Conservation (phyloP, 2,113 vertebrate species). For the Marcusenius ussheri region DNA sequence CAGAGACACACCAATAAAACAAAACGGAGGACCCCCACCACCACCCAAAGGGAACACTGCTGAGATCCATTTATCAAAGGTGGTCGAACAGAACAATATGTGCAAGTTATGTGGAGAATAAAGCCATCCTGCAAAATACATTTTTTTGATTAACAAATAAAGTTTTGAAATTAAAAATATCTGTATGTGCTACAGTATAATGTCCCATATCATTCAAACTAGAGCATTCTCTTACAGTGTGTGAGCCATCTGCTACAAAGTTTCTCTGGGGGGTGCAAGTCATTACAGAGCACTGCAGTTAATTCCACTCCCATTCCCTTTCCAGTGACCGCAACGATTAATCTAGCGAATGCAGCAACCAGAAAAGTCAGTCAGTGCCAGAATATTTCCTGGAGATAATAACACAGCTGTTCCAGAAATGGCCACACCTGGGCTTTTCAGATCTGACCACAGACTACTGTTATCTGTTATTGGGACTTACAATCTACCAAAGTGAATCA, state of each 20-base stretch:
- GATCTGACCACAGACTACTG: not conserved
- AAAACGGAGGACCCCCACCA: not conserved
- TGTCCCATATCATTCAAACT: not conserved
- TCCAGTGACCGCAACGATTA: not conserved
- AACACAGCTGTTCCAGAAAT: slow-evolving; percentile 1
- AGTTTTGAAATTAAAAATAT: not conserved
- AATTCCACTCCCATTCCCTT: not conserved
- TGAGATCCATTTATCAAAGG: not conserved
- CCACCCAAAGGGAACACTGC: not conserved
- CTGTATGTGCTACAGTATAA: not conserved
- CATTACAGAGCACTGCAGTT: not conserved
- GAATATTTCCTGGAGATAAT: slow-evolving; percentile 4
- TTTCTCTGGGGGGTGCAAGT: not conserved
- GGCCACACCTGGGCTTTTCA: not conserved
- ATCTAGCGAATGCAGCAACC: not conserved
- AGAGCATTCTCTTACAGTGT: not conserved
- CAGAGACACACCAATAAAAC: not conserved
- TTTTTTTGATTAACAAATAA: not conserved
- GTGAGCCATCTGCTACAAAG: not conserved
- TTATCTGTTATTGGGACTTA: not conserved
- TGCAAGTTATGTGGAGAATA: not conserved
- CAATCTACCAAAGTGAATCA: not conserved
- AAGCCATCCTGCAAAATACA: not conserved
- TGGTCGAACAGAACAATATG: not conserved
- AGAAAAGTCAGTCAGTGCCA: not conserved